Conservation (phyloP, 30 jellyfish, hydroid and myxozoan genomes). For the Aurelia aurita complex sp. Pacific region DNA sequence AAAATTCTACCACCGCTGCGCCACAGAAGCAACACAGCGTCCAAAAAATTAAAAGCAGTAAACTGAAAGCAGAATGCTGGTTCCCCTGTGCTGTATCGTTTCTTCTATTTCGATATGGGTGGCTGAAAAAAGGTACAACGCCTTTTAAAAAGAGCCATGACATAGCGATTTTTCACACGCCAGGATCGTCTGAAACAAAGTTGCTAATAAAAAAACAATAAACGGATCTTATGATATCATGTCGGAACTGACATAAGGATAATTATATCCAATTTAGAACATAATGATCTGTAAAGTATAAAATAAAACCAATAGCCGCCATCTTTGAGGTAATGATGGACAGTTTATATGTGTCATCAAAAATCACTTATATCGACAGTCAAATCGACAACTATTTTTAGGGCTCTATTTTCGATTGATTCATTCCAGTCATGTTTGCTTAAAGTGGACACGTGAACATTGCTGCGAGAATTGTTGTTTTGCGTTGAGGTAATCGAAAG, state of each 20-base stretch:
- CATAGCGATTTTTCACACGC: constrained; percentile 27
- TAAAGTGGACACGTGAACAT: constrained; percentile 4
- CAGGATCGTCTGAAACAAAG: background rate
- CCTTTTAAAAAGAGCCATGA: background rate
- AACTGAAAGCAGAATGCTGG: too few relatives aligned
- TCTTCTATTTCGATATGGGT: too few relatives aligned
- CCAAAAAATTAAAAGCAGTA: too few relatives aligned
- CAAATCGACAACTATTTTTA: constrained; percentile 2
- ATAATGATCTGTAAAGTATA: constrained; percentile 19
- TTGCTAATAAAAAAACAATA: constrained; percentile 21
- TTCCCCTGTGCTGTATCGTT: too few relatives aligned
- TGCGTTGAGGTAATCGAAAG: too few relatives aligned
- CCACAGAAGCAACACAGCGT: too few relatives aligned
- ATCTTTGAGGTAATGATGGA: constrained; percentile 29
- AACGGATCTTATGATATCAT: constrained; percentile 25
- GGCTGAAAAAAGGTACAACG: background rate
- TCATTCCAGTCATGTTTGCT: background rate
- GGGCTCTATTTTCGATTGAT: constrained; percentile 9
- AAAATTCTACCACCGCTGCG: too few relatives aligned
- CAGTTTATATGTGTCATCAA: constrained; percentile 47
- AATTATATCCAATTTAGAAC: constrained; percentile 32
- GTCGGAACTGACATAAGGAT: constrained; percentile 37
- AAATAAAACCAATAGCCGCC: constrained; percentile 31
- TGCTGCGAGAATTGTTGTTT: too few relatives aligned
- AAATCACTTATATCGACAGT: constrained; percentile 8